A percentile compares a stretch with the other conserved stretches of the same genome.
Evolutionary conservation across 2,797 vertebrate genomes (phyloP).

Genomic region (Sphaeramia orbicularis): DNA sequence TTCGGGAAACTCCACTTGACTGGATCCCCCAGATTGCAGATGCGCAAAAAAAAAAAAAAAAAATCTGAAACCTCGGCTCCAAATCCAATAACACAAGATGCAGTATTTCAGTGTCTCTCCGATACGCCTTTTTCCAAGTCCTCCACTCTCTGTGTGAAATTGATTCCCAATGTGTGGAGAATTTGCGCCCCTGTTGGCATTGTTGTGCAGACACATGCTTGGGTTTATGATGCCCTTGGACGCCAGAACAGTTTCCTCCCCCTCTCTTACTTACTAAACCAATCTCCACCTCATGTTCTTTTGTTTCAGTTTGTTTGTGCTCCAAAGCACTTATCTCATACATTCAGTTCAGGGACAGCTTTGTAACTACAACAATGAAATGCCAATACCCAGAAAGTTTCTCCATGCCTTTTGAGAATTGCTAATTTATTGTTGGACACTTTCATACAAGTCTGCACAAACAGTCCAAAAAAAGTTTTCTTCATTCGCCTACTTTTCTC

Average conservation of each 20-base stretch:
- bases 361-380: slow-evolving; percentile 78
- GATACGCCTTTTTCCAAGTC: slow-evolving; percentile 80
- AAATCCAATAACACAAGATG: slow-evolving; percentile 85
- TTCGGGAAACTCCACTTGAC: slow-evolving; percentile 62
- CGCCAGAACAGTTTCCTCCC: slow-evolving; percentile 71
- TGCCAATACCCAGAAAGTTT: slow-evolving; percentile 75
- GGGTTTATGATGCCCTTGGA: slow-evolving; percentile 80
- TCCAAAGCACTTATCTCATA: slow-evolving; percentile 81
- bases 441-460: slow-evolving; percentile 59
- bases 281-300: slow-evolving; percentile 82
- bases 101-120: slow-evolving; percentile 79
- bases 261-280: slow-evolving; percentile 79
- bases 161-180: slow-evolving; percentile 81
- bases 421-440: slow-evolving; percentile 74
- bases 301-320: slow-evolving; percentile 79
- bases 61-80: slow-evolving; percentile 67
- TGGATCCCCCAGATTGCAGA: slow-evolving; percentile 75
- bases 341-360: slow-evolving; percentile 75
- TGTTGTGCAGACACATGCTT: slow-evolving; percentile 77
- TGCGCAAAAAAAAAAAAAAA: slow-evolving; percentile 66
- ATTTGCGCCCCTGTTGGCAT: slow-evolving; percentile 82
- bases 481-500: slow-evolving; percentile 48
- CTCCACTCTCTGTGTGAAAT: slow-evolving; percentile 84
- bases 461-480: slow-evolving; percentile 67
- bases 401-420: slow-evolving; percentile 64